A percentile compares a stretch with the other conserved stretches of the same genome.
Conservation (phyloP, 2,888 invertebrate species). For the Dicycla oo region DNA sequence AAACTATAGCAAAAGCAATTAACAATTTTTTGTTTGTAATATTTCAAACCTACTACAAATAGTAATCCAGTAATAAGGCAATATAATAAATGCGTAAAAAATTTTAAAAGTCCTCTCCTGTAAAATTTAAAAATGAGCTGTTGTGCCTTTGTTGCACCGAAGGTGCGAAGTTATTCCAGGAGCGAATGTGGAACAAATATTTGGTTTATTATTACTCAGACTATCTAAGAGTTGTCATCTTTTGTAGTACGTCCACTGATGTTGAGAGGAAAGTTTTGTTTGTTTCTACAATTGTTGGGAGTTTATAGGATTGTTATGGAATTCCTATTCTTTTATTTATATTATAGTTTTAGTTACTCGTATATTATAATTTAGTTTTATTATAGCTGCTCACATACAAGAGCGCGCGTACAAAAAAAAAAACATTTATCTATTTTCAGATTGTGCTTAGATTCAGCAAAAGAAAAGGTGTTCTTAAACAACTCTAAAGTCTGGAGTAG, state of each 20-base stretch:
- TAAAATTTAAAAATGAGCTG: too few relatives aligned
- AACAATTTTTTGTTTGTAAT: too few relatives aligned
- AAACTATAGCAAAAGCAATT: too few relatives aligned
- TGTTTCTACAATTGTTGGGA: constrained; percentile 9
- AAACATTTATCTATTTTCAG: not conserved
- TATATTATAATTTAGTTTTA: too few relatives aligned
- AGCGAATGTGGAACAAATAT: constrained; percentile 58
- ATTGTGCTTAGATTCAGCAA: not conserved
- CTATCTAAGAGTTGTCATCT: constrained; percentile 28
- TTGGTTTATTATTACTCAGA: constrained; percentile 20
- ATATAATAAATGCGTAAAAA: too few relatives aligned
- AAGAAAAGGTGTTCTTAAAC: too few relatives aligned
- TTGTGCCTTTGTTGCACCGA: too few relatives aligned
- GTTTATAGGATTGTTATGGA: constrained; percentile 4
- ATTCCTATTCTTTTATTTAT: not conserved
- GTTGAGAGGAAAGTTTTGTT: constrained; percentile 27
- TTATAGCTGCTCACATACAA: too few relatives aligned
- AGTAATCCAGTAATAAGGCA: too few relatives aligned
- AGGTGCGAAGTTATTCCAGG: constrained; percentile 53
- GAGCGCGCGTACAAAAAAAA: too few relatives aligned
- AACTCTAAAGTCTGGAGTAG: not conserved
- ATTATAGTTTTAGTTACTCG: not conserved
- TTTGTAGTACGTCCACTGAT: constrained; percentile 6
- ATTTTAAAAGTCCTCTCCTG: too few relatives aligned
- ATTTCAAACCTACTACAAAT: too few relatives aligned